Evolutionary conservation across 2,888 invertebrate genomes (phyloP).

Genomic region (Pollenia amentaria): DNA sequence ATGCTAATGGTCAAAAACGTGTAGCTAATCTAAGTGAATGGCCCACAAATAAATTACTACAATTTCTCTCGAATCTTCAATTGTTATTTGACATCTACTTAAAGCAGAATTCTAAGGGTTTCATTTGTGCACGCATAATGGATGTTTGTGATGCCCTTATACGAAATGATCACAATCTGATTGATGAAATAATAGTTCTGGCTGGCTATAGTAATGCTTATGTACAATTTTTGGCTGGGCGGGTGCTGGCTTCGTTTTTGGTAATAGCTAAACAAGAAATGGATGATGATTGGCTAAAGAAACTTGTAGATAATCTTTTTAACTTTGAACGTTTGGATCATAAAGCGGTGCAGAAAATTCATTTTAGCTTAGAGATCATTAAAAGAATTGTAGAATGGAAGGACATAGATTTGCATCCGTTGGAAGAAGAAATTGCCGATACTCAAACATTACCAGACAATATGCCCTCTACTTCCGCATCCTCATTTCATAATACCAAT

Average conservation of each 20-base stretch:
- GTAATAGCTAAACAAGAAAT: conserved; percentile 93
- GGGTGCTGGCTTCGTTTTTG: conserved; percentile 92
- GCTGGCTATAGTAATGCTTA: conserved; percentile 92
- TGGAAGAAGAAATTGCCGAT: conserved; percentile 87
- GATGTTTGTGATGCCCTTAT: conserved; percentile 92
- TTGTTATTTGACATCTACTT: conserved; percentile 93
- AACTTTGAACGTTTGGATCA: conserved; percentile 87
- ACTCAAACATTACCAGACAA: conserved; percentile 54
- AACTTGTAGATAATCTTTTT: conserved; percentile 90
- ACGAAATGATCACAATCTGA: conserved; percentile 92
- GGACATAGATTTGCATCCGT: conserved; percentile 91
- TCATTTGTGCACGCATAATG: conserved; percentile 92
- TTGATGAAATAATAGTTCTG: conserved; percentile 92
- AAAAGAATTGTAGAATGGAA: conserved; percentile 96
- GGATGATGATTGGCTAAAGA: conserved; percentile 92
- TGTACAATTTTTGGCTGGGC: conserved; percentile 91
- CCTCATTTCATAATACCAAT: conserved; percentile 41
- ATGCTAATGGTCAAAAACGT: conserved; percentile 85
- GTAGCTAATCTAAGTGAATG: conserved; percentile 87
- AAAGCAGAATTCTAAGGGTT: conserved; percentile 92
- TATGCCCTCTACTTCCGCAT: conserved; percentile 34
- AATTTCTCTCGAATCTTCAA: conserved; percentile 93
- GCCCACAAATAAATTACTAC: conserved; percentile 89
- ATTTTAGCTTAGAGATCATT: conserved; percentile 93
- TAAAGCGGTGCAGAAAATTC: conserved; percentile 90